phyloP scores from a whole-genome alignment of 2,113 vertebrate genomes.

The Phasianus colchicus region DNA sequence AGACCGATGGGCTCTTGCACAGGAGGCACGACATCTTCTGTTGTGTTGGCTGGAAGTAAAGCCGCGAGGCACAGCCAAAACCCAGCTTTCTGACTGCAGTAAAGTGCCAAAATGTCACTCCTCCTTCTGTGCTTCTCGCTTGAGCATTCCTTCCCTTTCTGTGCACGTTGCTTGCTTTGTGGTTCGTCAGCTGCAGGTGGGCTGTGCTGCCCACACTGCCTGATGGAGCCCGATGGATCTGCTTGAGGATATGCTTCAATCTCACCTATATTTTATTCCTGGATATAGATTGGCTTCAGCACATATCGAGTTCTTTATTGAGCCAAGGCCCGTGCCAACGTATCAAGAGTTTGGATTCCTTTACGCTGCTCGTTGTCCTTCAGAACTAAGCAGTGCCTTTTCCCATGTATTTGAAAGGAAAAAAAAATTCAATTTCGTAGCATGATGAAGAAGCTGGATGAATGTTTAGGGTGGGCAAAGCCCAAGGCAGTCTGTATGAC shows the following conservation, averaged over 20 bases:
- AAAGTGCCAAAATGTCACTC: slow-evolving; percentile 32
- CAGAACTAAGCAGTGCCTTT: neutral
- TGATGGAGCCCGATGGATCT: neutral
- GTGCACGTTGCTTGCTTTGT: neutral
- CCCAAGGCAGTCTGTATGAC: neutral
- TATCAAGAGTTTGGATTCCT: neutral
- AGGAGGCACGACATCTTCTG: neutral
- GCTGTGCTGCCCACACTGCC: neutral
- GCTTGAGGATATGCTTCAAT: neutral
- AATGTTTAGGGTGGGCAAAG: neutral
- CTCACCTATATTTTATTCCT: neutral
- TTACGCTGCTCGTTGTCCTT: neutral
- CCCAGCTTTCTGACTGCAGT: neutral
- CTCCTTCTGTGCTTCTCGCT: slow-evolving; percentile 24
- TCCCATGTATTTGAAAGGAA: rapidly evolving
- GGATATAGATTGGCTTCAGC: neutral
- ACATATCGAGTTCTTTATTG: neutral
- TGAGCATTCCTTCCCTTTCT: neutral
- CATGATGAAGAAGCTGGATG: neutral
- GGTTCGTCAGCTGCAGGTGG: slow-evolving; percentile 2
- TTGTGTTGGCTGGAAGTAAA: neutral
- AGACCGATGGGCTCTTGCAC: neutral
- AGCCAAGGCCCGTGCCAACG: neutral
- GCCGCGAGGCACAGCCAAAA: neutral
- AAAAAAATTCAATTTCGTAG: neutral